Base-by-base conservation (phyloP, 2,888 invertebrate species). In the Hedychridium roseum region DNA sequence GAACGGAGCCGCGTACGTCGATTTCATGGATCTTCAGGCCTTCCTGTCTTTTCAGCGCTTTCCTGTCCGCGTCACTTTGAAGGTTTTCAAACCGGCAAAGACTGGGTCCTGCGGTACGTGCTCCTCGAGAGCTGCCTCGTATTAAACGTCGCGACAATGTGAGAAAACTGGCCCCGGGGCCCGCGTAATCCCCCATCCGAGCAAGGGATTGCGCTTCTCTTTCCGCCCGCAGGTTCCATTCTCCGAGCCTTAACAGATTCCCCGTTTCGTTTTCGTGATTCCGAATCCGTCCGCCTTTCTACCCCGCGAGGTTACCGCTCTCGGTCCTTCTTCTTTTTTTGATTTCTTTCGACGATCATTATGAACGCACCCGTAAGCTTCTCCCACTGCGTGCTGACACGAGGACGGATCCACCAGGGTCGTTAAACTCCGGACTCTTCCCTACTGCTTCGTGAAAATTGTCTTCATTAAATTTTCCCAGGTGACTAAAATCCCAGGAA, bases 291-390 rank as follows among this genome's bases (percentile, higher is more conserved):
- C 40, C 52, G 47, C 39, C 49, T 17, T 11, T 43, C 37, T 43
- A 15, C 38, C n/a, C 17, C 32, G 23, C 21, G 28, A 43, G 40
- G 28, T 44, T 30, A 32, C 12, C 26, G 4, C 12, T 41, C 27
- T 45, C 28, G 15, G n/a, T 14, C 12, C 7, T 16, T 15, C 35
- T 35, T 27, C 18, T 21, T 34, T 16, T 14, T 36, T 21, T 12
- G 30, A 18, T 14, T 7, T 14, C 27, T 35, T 37, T 68, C 68
- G 61, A 61, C 61, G 66, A 57, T 67, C 68, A 69, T 69, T 69
- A 69, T 68, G 67, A 68, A 68, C 68, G 68, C 65, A 58, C 56
- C 61, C 61, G 58, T 68, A 65, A 68, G 63, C 64, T 59, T 56
- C 45, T 51, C 49, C 47, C 48, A 49, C 50, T 55, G 57, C 57